phyloP scores from a whole-genome alignment of 2,113 vertebrate species.

The Corvus cornix region DNA sequence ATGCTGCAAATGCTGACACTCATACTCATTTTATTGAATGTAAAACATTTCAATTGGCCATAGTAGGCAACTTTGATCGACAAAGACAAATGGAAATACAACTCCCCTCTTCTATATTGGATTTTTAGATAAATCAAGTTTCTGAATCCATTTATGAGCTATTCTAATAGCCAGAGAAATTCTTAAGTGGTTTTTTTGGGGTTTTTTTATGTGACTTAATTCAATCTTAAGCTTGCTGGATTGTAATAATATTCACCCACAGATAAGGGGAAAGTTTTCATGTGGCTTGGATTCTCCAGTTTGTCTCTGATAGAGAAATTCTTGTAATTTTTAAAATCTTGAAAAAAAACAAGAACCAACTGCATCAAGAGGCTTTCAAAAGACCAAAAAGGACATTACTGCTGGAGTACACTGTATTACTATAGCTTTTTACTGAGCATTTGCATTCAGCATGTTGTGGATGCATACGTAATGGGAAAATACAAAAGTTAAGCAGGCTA shows the following conservation, averaged over 20 bases:
- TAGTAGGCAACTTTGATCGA: background rate
- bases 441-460: background rate
- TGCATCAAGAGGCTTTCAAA: background rate
- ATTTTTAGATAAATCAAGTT: background rate
- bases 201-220: background rate
- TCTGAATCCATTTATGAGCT: background rate
- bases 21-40: background rate
- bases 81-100: background rate
- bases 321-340: background rate
- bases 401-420: background rate
- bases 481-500: background rate
- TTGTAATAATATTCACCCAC: background rate
- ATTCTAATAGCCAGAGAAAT: background rate
- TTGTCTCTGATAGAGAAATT: background rate
- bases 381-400: background rate
- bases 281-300: background rate
- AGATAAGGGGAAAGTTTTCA: background rate
- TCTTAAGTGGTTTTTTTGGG: background rate
- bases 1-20: background rate
- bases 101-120: background rate
- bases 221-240: background rate
- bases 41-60: background rate
- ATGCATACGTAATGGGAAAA: rapidly evolving
- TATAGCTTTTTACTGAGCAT: background rate
- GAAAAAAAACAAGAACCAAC: rapidly evolving